These are phyloP conservation scores for Crax fasciolata DNA, from an alignment of 2,797 vertebrate species.

Conservation along the genomic window DNA sequence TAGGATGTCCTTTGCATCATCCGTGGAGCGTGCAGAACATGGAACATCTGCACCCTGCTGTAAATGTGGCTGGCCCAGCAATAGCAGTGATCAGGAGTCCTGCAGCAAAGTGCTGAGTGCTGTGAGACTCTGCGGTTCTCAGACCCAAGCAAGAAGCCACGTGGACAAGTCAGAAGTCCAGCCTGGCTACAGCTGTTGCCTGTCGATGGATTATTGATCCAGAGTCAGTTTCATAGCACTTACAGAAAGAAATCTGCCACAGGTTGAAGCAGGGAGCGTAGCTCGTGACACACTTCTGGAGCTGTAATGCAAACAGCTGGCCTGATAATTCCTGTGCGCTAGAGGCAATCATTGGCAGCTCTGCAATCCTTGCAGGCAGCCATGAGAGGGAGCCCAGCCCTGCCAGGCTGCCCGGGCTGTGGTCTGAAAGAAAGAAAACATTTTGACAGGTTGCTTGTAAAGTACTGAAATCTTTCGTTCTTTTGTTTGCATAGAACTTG, in stretches of 20 bases:
- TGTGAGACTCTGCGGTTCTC: neutral
- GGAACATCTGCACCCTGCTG: neutral
- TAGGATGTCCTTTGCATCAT: neutral
- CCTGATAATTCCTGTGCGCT: neutral
- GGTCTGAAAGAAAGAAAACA: neutral
- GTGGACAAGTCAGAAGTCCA: fast-evolving
- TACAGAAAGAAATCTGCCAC: neutral
- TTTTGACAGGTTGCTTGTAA: neutral
- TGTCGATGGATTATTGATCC: neutral
- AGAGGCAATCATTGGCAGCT: neutral
- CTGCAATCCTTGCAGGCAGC: conserved; percentile 3
- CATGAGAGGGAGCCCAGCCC: neutral
- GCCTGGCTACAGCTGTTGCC: neutral
- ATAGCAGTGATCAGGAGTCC: neutral
- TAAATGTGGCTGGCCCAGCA: neutral
- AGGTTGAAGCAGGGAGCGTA: neutral
- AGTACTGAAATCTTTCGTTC: neutral
- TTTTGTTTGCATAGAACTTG: conserved; percentile 79
- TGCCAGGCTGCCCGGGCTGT: neutral
- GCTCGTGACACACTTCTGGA: neutral
- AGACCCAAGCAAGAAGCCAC: neutral
- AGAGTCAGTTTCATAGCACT: neutral
- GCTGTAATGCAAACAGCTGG: neutral
- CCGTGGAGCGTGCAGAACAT: neutral
- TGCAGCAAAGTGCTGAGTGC: neutral